Conservation (phyloP, 1,140 invertebrate genomes). For the Lepidostoma basale region DNA sequence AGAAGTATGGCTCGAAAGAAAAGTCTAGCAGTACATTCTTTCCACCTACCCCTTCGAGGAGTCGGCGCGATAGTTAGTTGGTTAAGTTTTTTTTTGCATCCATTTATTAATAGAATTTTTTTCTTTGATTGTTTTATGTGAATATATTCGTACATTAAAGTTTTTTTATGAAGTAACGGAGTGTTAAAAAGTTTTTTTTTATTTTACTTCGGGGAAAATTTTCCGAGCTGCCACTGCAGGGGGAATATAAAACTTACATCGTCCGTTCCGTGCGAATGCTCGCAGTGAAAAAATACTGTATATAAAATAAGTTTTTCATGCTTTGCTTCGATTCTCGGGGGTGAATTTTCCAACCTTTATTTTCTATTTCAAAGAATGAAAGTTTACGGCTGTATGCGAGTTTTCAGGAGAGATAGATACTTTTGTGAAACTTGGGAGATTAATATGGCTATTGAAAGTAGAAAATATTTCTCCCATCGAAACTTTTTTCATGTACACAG, state of each 20-base stretch:
- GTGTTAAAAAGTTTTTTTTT: too few relatives aligned
- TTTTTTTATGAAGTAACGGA: too few relatives aligned
- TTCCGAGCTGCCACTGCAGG: too few relatives aligned
- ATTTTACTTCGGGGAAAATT: too few relatives aligned
- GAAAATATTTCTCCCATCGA: neutral
- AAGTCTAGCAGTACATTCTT: too few relatives aligned
- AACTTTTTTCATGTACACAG: neutral
- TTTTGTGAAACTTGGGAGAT: neutral
- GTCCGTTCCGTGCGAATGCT: conserved; percentile 20
- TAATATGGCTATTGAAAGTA: conserved; percentile 5
- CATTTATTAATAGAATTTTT: too few relatives aligned
- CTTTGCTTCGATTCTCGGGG: conserved; percentile 14
- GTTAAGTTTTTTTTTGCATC: too few relatives aligned
- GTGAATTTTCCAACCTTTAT: conserved; percentile 28
- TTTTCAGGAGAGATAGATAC: neutral
- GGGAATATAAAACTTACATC: conserved; percentile 23
- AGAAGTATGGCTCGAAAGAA: too few relatives aligned
- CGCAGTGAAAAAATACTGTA: conserved; percentile 32
- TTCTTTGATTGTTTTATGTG: too few relatives aligned
- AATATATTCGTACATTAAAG: too few relatives aligned
- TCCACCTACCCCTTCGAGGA: too few relatives aligned
- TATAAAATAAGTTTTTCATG: conserved; percentile 33
- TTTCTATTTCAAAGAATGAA: conserved; percentile 27
- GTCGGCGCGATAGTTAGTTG: too few relatives aligned
- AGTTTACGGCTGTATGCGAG: conserved; percentile 1